Percentiles rank a stretch among this genome's conserved stretches.
These are phyloP conservation scores for Tribolium castaneum DNA, from an alignment of 1,140 invertebrate genomes.

Conservation along the genomic window DNA sequence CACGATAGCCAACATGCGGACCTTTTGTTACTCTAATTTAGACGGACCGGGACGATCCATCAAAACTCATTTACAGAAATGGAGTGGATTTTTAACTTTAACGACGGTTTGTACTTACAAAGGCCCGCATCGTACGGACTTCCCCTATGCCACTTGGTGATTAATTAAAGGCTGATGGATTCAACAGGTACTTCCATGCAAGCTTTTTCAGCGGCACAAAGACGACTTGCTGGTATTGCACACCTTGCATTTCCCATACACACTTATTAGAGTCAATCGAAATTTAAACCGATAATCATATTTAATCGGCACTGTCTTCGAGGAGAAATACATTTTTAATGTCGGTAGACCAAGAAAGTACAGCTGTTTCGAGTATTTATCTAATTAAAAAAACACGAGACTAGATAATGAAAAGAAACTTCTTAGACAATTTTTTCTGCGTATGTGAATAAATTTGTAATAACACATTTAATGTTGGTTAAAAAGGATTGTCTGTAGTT, in stretches of 20 bases:
- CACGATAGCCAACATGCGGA: conserved; percentile 9
- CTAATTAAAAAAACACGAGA: too few relatives aligned
- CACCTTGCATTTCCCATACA: background rate
- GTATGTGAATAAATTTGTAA: too few relatives aligned
- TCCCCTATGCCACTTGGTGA: conserved; percentile 3
- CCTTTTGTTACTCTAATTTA: conserved; percentile 22
- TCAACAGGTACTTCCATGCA: conserved; percentile 11
- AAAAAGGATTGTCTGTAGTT: too few relatives aligned
- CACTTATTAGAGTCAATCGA: background rate
- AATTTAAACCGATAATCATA: background rate
- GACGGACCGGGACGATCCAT: background rate
- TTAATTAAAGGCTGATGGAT: conserved; percentile 2
- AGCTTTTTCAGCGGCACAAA: background rate
- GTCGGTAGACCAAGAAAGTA: too few relatives aligned
- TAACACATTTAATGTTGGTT: too few relatives aligned
- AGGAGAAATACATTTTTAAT: too few relatives aligned
- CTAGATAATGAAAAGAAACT: too few relatives aligned
- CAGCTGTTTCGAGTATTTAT: too few relatives aligned
- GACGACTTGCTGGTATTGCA: background rate
- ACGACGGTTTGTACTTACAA: background rate
- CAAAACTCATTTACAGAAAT: conserved; percentile 4
- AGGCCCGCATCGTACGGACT: background rate
- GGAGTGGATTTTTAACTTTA: background rate
- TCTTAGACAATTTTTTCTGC: too few relatives aligned
- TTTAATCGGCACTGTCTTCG: background rate